Evolutionary conservation across 2,113 vertebrate species (phyloP).

Genomic region (Parotia lawesii): DNA sequence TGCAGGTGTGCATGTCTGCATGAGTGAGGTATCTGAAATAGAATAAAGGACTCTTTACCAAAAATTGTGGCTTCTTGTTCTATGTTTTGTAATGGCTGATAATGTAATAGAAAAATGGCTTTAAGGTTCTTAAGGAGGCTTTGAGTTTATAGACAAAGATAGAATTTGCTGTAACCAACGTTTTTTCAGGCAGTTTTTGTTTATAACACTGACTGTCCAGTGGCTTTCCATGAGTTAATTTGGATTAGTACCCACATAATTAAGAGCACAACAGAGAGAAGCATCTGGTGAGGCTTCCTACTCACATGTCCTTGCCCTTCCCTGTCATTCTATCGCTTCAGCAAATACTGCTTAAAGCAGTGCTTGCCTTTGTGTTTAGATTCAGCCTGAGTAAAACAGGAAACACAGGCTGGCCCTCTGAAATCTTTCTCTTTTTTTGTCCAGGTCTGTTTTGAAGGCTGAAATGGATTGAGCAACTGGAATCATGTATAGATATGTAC

Average conservation of each 20-base stretch:
- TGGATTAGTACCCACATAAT: not conserved
- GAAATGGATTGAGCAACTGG: not conserved
- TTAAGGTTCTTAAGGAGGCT: not conserved
- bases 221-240: not conserved
- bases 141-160: not conserved
- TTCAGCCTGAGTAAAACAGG: not conserved
- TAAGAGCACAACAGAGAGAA: not conserved
- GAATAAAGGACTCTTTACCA: not conserved
- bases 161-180: not conserved
- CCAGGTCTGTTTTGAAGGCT: not conserved
- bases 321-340: not conserved
- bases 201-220: not conserved
- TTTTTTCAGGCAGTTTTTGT: not conserved
- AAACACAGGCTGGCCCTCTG: not conserved
- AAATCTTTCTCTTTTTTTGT: not conserved
- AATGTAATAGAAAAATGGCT: not conserved
- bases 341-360: not conserved
- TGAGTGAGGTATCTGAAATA: not conserved
- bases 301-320: not conserved
- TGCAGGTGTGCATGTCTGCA: not conserved
- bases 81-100: not conserved
- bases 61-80: not conserved
- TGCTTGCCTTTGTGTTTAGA: not conserved
- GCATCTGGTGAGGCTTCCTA: not conserved
- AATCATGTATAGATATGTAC: not conserved